Percentiles rank a stretch among this genome's conserved stretches.
Evolutionary conservation across 2,888 invertebrate species (phyloP).

Genomic region (Hyles lineata): DNA sequence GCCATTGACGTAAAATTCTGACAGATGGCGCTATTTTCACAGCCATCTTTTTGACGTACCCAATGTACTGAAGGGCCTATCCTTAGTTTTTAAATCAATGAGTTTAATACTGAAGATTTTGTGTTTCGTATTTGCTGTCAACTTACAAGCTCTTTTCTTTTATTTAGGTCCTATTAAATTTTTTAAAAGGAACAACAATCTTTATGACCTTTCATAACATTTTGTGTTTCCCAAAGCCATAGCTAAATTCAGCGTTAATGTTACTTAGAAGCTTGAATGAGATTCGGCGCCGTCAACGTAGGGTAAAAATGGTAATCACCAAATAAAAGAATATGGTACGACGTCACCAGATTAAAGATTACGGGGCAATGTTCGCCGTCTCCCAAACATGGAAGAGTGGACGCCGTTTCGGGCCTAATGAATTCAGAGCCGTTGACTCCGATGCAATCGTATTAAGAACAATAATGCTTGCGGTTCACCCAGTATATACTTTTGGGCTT

Average conservation of each 20-base stretch:
- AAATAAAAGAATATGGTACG: constrained; percentile 30
- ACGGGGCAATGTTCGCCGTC: constrained; percentile 55
- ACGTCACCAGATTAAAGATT: constrained; percentile 56
- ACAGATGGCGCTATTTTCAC: too few species aligned
- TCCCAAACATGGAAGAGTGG: constrained; percentile 56
- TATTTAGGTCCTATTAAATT: too few species aligned
- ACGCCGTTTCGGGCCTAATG: constrained; percentile 56
- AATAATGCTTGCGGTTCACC: constrained; percentile 48
- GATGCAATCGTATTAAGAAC: constrained; percentile 44
- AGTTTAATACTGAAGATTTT: too few species aligned
- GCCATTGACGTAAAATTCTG: too few species aligned
- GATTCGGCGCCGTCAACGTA: constrained; percentile 9
- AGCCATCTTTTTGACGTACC: too few species aligned
- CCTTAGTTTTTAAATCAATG: too few species aligned
- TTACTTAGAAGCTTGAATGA: constrained; percentile 4
- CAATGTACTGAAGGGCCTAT: too few species aligned
- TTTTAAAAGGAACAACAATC: neutral
- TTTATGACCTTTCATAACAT: neutral
- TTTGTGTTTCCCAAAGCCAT: neutral
- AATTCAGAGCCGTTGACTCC: constrained; percentile 55
- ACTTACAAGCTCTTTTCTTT: too few species aligned
- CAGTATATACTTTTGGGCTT: neutral
- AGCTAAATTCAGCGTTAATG: neutral
- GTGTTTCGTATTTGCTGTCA: neutral
- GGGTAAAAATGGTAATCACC: constrained; percentile 27